These are phyloP conservation scores for Pachliopta kotzebuea DNA, from an alignment of 2,888 invertebrate species.

Conservation along the genomic window DNA sequence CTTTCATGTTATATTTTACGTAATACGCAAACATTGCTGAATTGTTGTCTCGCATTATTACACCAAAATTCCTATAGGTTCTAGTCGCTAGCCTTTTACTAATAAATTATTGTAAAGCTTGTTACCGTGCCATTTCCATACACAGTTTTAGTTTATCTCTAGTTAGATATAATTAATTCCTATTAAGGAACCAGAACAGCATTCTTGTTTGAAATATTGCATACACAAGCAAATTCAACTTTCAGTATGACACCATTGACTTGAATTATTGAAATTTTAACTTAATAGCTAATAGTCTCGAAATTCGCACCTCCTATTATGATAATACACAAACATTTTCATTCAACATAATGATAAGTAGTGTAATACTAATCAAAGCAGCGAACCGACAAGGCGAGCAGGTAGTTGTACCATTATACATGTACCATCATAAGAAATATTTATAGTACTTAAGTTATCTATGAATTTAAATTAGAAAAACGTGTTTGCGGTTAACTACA, in stretches of 20 bases:
- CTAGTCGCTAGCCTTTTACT: slow-evolving; percentile 3
- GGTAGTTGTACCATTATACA: too few species aligned
- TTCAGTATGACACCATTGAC: slow-evolving; percentile 16
- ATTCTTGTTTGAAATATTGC: slow-evolving; percentile 58
- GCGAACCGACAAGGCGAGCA: neutral
- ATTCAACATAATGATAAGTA: neutral
- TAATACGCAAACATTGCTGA: neutral
- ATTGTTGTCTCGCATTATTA: neutral
- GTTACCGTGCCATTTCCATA: slow-evolving; percentile 24
- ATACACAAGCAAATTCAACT: slow-evolving; percentile 27
- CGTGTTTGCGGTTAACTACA: neutral
- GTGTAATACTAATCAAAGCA: neutral
- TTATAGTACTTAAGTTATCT: neutral
- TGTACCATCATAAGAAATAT: too few species aligned
- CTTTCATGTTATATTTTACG: neutral
- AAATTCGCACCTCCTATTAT: neutral
- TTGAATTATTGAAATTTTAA: slow-evolving; percentile 6
- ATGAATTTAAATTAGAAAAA: slow-evolving; percentile 1
- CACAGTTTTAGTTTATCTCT: slow-evolving; percentile 36
- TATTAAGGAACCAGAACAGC: slow-evolving; percentile 62
- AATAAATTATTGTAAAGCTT: slow-evolving; percentile 27
- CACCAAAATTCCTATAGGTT: slow-evolving; percentile 19
- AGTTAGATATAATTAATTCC: slow-evolving; percentile 71
- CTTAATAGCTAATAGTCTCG: neutral
- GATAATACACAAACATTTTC: neutral